Evolutionary conservation across 1,140 invertebrate species (phyloP).

Genomic region (Neodiprion fabricii): DNA sequence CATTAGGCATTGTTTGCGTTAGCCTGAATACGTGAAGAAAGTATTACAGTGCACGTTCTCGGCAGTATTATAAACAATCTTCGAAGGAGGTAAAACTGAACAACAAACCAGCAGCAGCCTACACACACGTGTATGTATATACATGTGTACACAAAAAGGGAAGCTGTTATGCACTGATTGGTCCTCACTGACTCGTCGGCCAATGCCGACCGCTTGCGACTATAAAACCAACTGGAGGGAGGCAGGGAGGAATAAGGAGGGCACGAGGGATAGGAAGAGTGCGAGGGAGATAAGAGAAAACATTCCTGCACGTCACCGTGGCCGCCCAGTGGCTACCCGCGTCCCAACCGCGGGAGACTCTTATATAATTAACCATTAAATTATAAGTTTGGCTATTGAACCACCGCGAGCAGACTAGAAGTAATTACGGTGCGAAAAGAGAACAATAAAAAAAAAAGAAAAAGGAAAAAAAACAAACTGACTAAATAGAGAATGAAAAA

Average conservation of each 20-base stretch:
- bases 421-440: conserved; percentile 52
- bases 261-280: neutral
- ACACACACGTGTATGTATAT: neutral
- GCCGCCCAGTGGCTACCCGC: conserved; percentile 58
- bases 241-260: neutral
- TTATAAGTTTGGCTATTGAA: conserved; percentile 62
- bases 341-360: conserved; percentile 53
- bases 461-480: conserved; percentile 12
- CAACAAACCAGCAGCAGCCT: neutral
- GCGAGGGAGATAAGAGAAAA: conserved; percentile 26
- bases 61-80: neutral
- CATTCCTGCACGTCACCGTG: conserved; percentile 62
- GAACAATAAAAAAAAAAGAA: conserved; percentile 23
- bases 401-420: conserved; percentile 44
- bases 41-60: too few relatives aligned
- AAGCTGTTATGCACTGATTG: conserved; percentile 35
- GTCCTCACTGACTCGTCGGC: conserved; percentile 29
- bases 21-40: too few relatives aligned
- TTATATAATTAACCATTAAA: conserved; percentile 65
- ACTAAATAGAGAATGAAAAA: conserved; percentile 10
- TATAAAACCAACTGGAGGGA: neutral
- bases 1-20: too few relatives aligned
- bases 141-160: conserved; percentile 17
- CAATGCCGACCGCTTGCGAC: neutral
- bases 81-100: neutral